Evolutionary conservation across 2,888 invertebrate genomes (phyloP).

Genomic region (Latrodectus hesperus): DNA sequence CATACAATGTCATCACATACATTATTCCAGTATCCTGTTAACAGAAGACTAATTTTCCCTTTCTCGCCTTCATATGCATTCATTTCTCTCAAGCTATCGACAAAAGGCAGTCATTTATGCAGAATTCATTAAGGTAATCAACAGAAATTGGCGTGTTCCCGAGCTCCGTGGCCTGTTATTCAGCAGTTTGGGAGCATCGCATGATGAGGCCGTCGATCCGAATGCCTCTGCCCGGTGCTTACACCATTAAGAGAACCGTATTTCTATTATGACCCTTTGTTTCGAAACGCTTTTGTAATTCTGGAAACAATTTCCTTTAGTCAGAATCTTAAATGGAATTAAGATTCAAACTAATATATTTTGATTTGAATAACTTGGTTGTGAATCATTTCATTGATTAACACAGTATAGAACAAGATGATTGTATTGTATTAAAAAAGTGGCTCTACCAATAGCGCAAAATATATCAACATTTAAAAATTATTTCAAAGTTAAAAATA

Average conservation of each 20-base stretch:
- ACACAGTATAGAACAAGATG: too few species aligned
- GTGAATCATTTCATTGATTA: too few species aligned
- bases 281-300: background rate
- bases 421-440: too few species aligned
- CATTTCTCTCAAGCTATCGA: background rate
- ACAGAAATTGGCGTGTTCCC: conserved; percentile 1
- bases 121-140: background rate
- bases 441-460: too few species aligned
- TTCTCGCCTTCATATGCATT: background rate
- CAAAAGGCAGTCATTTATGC: background rate
- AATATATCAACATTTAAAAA: too few species aligned
- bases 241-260: background rate
- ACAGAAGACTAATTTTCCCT: background rate
- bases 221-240: background rate
- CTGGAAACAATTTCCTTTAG: too few species aligned
- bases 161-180: background rate
- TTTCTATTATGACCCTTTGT: background rate
- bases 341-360: too few species aligned
- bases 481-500: too few species aligned
- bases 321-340: too few species aligned
- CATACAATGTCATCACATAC: background rate
- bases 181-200: background rate
- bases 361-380: too few species aligned
- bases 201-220: background rate
- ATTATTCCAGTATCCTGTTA: background rate